Conservation (phyloP, 1,140 invertebrate species). For the Metopolophium dirhodum region DNA sequence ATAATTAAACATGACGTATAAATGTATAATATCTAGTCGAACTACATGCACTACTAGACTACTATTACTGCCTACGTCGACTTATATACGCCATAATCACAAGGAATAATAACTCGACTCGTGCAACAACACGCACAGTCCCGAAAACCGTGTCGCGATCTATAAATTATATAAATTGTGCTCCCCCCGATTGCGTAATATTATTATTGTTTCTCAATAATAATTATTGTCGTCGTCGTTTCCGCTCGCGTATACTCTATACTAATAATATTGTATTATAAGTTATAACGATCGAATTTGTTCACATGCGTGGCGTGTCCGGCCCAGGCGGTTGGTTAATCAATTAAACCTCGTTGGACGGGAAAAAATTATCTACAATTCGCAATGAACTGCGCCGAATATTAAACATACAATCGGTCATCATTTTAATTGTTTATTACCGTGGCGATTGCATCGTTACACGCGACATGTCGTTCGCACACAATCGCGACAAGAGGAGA, state of each 20-base stretch:
- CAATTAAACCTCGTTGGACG: conserved; percentile 5
- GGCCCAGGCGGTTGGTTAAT: not conserved
- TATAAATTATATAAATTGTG: not conserved
- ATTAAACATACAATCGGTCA: not conserved
- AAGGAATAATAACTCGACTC: not conserved
- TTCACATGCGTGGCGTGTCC: not conserved
- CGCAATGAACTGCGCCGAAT: not conserved
- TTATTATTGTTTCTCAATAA: not conserved
- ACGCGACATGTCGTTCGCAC: not conserved
- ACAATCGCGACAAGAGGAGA: not conserved
- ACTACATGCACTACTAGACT: not conserved
- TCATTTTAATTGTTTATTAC: too few relatives aligned
- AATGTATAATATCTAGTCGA: not conserved
- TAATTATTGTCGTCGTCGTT: not conserved
- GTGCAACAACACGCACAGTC: not conserved
- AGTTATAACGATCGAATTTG: not conserved
- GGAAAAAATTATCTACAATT: not conserved
- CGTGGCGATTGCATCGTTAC: not conserved
- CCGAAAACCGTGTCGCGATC: not conserved
- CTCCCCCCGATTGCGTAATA: not conserved
- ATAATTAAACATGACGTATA: not conserved
- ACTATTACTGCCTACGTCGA: not conserved
- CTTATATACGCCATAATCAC: not conserved
- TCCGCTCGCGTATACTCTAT: not conserved
- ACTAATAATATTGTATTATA: not conserved